These are phyloP conservation scores for Epizoanthus ramosus DNA, from an alignment of 92 coral and sea anemone genomes.

Conservation along the genomic window DNA sequence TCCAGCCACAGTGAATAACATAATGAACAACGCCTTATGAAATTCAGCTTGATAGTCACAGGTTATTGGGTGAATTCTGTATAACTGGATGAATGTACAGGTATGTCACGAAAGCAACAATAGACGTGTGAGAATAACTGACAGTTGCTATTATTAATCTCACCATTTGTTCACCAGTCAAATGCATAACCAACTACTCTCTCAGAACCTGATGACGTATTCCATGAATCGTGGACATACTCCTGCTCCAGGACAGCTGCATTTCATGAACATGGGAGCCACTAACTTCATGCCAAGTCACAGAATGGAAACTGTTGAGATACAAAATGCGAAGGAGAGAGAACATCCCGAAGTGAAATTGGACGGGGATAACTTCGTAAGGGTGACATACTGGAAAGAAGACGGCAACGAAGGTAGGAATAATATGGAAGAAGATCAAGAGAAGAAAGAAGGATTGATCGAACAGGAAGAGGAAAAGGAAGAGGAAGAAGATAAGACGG, in stretches of 20 bases:
- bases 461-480: neutral
- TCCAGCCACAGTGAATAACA: too few relatives aligned
- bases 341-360: neutral
- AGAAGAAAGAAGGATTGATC: neutral
- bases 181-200: neutral
- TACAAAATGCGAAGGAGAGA: neutral
- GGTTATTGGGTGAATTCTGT: too few relatives aligned
- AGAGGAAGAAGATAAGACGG: neutral
- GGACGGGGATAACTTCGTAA: neutral
- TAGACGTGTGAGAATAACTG: too few relatives aligned
- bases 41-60: too few relatives aligned
- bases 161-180: neutral
- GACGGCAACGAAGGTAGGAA: neutral
- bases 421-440: neutral
- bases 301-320: neutral
- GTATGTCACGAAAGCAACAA: too few relatives aligned
- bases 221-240: neutral
- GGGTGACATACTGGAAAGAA: neutral
- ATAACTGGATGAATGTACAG: too few relatives aligned
- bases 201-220: slow-evolving; percentile 1
- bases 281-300: neutral
- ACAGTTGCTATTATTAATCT: too few relatives aligned
- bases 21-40: too few relatives aligned
- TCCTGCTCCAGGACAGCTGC: neutral
- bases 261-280: neutral